phyloP scores from a whole-genome alignment of 2,113 vertebrate genomes.

The Oryzias celebensis region DNA sequence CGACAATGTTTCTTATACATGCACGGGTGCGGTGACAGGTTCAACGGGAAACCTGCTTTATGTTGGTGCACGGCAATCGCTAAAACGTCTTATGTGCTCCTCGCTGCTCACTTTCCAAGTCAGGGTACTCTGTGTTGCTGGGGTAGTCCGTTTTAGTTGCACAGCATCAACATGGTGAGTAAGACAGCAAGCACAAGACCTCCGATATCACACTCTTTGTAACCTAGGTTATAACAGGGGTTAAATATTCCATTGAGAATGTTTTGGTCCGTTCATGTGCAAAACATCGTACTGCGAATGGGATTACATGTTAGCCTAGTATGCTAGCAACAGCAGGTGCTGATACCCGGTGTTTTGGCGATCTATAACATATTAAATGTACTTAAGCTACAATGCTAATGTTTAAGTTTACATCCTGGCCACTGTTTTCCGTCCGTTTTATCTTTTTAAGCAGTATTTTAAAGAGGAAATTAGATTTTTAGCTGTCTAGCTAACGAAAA shows the following conservation, averaged over 20 bases:
- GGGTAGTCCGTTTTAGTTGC: constrained; percentile 67
- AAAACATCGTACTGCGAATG: neutral
- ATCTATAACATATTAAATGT: too few species aligned
- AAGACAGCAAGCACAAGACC: constrained; percentile 29
- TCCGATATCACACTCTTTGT: neutral
- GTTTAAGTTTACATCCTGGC: too few species aligned
- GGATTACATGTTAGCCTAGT: constrained; percentile 27
- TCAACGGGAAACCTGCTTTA: constrained; percentile 41
- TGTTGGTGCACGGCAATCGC: constrained; percentile 46
- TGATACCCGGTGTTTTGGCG: constrained; percentile 14
- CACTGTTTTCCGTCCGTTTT: too few species aligned
- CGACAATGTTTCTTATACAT: constrained; percentile 47
- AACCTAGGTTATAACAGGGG: neutral
- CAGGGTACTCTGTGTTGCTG: constrained; percentile 73
- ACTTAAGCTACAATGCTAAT: too few species aligned
- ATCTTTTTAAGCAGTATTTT: too few species aligned
- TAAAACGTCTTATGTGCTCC: constrained; percentile 78
- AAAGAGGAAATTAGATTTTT: too few species aligned
- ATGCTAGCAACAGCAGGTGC: constrained; percentile 30
- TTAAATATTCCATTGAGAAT: neutral
- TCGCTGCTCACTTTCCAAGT: constrained; percentile 69
- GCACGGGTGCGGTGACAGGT: constrained; percentile 15
- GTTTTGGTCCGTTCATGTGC: neutral
- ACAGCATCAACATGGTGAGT: constrained; percentile 80
- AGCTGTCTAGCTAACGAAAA: too few species aligned